Evolutionary conservation across 2,113 vertebrate genomes (phyloP).

Genomic region (Haplotaxodon microlepis): DNA sequence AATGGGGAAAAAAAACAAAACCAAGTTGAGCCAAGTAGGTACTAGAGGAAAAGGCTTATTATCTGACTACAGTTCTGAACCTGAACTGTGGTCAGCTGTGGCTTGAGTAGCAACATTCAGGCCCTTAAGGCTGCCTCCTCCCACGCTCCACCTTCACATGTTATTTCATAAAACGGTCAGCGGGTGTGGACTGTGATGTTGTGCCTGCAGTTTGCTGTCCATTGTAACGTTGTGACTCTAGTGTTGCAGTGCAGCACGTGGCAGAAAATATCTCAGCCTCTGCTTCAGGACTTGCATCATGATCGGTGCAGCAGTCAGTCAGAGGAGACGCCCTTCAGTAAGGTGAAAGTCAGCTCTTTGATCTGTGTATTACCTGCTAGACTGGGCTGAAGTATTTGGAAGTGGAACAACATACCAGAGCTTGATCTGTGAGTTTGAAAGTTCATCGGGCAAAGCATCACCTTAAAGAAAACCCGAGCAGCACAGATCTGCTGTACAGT

Average conservation of each 20-base stretch:
- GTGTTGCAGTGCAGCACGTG: background rate
- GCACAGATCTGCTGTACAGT: background rate
- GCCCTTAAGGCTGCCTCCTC: background rate
- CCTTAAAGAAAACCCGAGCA: background rate
- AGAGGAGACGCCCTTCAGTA: background rate
- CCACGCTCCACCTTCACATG: fast-evolving
- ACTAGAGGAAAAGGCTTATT: background rate
- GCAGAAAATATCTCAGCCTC: background rate
- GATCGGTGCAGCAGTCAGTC: background rate
- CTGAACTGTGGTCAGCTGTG: background rate
- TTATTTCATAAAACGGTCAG: background rate
- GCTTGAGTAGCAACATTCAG: background rate
- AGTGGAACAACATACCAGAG: background rate
- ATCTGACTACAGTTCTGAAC: background rate
- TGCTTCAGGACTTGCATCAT: background rate
- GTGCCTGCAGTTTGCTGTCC: background rate
- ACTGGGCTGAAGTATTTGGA: background rate
- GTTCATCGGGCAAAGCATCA: background rate
- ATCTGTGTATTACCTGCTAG: background rate
- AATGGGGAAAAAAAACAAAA: fast-evolving
- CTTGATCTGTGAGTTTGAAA: background rate
- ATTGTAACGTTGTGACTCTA: background rate
- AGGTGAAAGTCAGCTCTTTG: background rate
- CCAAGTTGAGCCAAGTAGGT: background rate
- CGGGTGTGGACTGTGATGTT: background rate